phyloP scores from a whole-genome alignment of 2,888 invertebrate species.

The Yponomeuta cagnagella region DNA sequence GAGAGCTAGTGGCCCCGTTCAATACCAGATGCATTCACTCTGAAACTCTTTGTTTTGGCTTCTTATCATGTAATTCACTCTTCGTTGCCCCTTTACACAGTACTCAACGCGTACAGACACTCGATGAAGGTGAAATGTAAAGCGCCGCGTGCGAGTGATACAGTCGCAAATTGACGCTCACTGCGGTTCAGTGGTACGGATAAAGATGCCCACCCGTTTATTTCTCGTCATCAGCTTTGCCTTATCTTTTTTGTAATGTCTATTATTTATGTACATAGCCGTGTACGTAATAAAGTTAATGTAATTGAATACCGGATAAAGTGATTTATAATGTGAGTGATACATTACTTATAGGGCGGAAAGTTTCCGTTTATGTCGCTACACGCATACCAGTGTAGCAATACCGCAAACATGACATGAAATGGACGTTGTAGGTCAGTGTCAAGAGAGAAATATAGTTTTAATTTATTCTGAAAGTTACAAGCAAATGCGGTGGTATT shows the following conservation, averaged over 20 bases:
- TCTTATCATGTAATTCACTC: slow-evolving; percentile 29
- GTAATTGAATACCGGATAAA: slow-evolving; percentile 6
- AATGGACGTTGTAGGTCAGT: slow-evolving; percentile 12
- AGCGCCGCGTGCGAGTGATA: neutral
- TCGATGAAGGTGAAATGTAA: slow-evolving; percentile 6
- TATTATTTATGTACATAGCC: neutral
- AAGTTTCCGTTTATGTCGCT: slow-evolving; percentile 11
- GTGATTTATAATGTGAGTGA: slow-evolving; percentile 8
- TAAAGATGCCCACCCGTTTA: slow-evolving; percentile 1
- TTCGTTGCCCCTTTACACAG: slow-evolving; percentile 43
- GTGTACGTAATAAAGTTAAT: slow-evolving; percentile 6
- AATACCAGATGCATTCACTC: slow-evolving; percentile 54
- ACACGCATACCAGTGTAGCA: neutral
- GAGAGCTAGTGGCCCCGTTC: slow-evolving; percentile 66
- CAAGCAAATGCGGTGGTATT: neutral
- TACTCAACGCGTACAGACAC: slow-evolving; percentile 15
- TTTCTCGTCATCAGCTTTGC: neutral
- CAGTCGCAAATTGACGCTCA: neutral
- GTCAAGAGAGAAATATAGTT: slow-evolving; percentile 12
- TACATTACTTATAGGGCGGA: neutral
- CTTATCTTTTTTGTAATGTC: slow-evolving; percentile 3
- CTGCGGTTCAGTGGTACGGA: neutral
- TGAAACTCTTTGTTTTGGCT: slow-evolving; percentile 29
- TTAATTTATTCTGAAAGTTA: neutral
- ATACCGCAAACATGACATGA: slow-evolving; percentile 1